Conservation (phyloP, 2,888 invertebrate species). For the Notocelia uddmanniana region DNA sequence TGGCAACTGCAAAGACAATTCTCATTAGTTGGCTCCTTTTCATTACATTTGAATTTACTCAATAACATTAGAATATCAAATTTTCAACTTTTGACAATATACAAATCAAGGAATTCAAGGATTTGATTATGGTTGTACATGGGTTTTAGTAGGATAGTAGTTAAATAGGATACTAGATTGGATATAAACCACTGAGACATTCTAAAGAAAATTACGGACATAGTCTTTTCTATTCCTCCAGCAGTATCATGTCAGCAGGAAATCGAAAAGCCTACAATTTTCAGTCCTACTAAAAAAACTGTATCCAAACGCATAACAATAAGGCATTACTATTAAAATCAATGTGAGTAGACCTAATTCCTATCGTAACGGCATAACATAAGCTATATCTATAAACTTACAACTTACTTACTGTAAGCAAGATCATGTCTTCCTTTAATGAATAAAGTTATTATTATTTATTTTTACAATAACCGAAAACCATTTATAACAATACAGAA, state of each 20-base stretch:
- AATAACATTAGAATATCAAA: neutral
- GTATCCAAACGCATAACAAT: conserved; percentile 20
- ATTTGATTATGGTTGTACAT: neutral
- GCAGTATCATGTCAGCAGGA: conserved; percentile 18
- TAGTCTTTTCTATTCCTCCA: conserved; percentile 2
- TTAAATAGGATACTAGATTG: neutral
- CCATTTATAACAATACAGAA: conserved; percentile 1
- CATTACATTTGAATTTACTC: conserved; percentile 5
- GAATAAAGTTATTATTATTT: too few species aligned
- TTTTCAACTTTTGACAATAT: too few species aligned
- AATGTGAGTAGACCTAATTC: neutral
- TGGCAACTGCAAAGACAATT: conserved; percentile 31
- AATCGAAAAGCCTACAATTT: conserved; percentile 21
- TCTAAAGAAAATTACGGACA: conserved; percentile 1
- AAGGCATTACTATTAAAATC: conserved; percentile 13
- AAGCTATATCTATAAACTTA: conserved; percentile 12
- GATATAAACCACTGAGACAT: neutral
- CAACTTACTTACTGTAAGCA: too few species aligned
- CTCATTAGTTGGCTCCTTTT: conserved; percentile 24
- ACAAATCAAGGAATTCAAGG: neutral
- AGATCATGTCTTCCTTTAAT: too few species aligned
- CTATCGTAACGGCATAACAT: neutral
- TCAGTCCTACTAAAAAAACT: conserved; percentile 1
- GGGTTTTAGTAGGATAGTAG: neutral
- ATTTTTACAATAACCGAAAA: neutral